A percentile compares a stretch with the other conserved stretches of the same genome.
Evolutionary conservation across 2,113 vertebrate species (phyloP).

Genomic region (Cardinalis cardinalis): DNA sequence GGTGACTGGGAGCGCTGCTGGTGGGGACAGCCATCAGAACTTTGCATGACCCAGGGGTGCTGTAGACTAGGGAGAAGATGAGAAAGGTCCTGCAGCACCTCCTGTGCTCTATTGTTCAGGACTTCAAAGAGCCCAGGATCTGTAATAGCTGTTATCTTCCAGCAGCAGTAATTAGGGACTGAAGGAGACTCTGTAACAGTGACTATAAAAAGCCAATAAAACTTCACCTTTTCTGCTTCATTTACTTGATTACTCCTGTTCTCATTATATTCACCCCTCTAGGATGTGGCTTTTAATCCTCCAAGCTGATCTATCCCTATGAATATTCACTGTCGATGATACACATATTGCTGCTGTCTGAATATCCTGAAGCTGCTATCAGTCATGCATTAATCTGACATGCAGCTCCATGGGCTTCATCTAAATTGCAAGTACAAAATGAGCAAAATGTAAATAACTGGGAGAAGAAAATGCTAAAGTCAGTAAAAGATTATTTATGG

Average conservation of each 20-base stretch:
- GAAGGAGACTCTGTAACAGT: background rate
- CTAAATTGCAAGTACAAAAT: background rate
- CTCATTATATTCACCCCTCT: background rate
- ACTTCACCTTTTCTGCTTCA: background rate
- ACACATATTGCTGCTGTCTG: background rate
- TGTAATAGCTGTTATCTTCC: background rate
- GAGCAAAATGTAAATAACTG: background rate
- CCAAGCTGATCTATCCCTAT: background rate
- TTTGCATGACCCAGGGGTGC: background rate
- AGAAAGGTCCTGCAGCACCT: background rate
- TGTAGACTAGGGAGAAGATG: background rate
- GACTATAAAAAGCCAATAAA: background rate
- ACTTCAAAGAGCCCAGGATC: constrained; percentile 32
- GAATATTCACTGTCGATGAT: constrained; percentile 35
- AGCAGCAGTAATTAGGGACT: background rate
- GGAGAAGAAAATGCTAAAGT: background rate
- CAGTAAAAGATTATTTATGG: background rate
- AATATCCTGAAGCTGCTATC: constrained; percentile 15
- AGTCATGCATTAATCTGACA: background rate
- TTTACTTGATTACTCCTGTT: background rate
- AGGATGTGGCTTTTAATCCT: constrained; percentile 18
- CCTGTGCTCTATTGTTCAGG: background rate
- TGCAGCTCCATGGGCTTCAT: background rate
- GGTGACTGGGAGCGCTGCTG: background rate
- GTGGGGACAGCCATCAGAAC: background rate